These are phyloP conservation scores for Leptinotarsa rubiginosa DNA, from an alignment of 2,888 invertebrate genomes.

Conservation along the genomic window DNA sequence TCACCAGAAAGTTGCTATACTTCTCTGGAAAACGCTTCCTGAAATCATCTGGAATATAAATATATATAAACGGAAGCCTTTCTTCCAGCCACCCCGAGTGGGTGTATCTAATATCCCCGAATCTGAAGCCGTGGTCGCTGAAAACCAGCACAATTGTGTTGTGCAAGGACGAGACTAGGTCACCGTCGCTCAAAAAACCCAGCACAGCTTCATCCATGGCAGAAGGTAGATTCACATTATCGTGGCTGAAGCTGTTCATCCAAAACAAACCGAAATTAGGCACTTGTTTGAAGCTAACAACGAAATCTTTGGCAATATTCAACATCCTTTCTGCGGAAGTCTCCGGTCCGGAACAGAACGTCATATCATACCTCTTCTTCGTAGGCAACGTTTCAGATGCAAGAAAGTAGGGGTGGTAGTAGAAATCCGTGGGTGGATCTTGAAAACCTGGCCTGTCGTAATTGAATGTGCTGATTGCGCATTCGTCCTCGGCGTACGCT, in stretches of 20 bases:
- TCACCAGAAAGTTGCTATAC: conserved; percentile 71
- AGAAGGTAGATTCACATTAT: conserved; percentile 76
- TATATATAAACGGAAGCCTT: conserved; percentile 80
- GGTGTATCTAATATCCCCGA: conserved; percentile 77
- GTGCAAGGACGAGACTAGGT: conserved; percentile 24
- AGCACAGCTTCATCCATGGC: conserved; percentile 80
- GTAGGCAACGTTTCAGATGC: conserved; percentile 73
- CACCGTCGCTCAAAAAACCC: conserved; percentile 77
- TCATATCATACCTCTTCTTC: conserved; percentile 67
- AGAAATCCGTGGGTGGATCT: conserved; percentile 83
- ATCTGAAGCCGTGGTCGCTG: conserved; percentile 85
- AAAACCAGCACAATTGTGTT: conserved; percentile 67
- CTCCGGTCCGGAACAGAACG: conserved; percentile 73
- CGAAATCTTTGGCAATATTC: conserved; percentile 77
- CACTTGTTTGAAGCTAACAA: conserved; percentile 64
- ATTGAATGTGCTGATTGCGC: conserved; percentile 80
- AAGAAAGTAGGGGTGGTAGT: conserved; percentile 78
- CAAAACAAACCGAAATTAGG: conserved; percentile 84
- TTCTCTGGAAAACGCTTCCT: conserved; percentile 69
- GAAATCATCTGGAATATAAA: conserved; percentile 76
- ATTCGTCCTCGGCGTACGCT: conserved; percentile 83
- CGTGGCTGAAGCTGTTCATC: conserved; percentile 83
- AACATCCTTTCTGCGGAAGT: conserved; percentile 77
- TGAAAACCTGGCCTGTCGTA: conserved; percentile 79
- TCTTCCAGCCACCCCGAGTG: conserved; percentile 85